Conservation (phyloP, 2,113 vertebrate species). For the Sapayoa aenigma region DNA sequence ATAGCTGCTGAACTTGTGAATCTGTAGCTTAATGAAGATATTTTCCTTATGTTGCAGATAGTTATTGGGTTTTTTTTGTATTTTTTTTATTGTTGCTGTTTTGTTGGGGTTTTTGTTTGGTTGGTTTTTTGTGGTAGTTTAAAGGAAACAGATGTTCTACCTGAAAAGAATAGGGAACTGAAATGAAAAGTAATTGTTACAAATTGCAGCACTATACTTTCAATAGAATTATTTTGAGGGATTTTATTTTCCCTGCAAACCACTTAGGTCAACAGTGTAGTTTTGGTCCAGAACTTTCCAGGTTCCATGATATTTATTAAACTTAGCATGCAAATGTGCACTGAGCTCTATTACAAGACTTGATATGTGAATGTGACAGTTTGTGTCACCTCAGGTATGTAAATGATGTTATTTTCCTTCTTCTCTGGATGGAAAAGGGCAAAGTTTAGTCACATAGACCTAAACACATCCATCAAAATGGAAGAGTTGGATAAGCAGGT, state of each 20-base stretch:
- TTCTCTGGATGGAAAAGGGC: slow-evolving; percentile 7
- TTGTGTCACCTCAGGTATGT: not conserved
- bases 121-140: not conserved
- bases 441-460: slow-evolving; percentile 23
- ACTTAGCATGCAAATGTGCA: not conserved
- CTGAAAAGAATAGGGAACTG: not conserved
- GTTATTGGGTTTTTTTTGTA: not conserved
- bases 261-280: fast-evolving
- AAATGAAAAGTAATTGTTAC: not conserved
- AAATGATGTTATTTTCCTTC: slow-evolving; percentile 27
- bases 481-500: not conserved
- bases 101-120: not conserved
- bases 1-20: not conserved
- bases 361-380: not conserved
- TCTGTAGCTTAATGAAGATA: not conserved
- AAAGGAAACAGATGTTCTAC: not conserved
- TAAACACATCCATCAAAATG: slow-evolving; percentile 54
- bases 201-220: not conserved
- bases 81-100: not conserved
- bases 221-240: not conserved
- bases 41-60: not conserved
- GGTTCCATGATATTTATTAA: not conserved
- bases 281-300: not conserved
- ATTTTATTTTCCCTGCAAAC: not conserved
- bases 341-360: not conserved